Percentiles rank a stretch among this genome's conserved stretches.
Conservation (phyloP, 2,888 invertebrate species). For the Caradrina clavipalpis region DNA sequence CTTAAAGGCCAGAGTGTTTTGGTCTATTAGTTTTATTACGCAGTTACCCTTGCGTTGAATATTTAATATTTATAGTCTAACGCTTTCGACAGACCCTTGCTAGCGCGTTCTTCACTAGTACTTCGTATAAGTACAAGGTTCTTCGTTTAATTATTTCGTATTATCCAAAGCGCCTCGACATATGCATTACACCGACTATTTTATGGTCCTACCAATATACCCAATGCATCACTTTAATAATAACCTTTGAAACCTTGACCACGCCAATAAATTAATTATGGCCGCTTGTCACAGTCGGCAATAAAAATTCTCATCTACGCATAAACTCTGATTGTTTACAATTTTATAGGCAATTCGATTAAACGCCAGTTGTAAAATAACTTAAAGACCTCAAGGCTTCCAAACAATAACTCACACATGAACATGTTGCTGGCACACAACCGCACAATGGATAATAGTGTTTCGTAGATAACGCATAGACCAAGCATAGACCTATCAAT, state of each 20-base stretch:
- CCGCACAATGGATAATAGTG: slow-evolving; percentile 72
- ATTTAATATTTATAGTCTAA: slow-evolving; percentile 75
- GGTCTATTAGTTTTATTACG: slow-evolving; percentile 87
- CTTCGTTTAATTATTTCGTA: slow-evolving; percentile 53
- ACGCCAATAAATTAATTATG: slow-evolving; percentile 81
- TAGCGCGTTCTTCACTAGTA: slow-evolving; percentile 65
- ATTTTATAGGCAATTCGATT: slow-evolving; percentile 85
- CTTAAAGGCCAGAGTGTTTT: slow-evolving; percentile 83
- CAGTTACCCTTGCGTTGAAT: slow-evolving; percentile 85
- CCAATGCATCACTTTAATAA: slow-evolving; percentile 62
- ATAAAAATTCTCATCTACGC: slow-evolving; percentile 80
- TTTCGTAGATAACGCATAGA: slow-evolving; percentile 80
- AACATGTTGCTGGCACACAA: slow-evolving; percentile 67
- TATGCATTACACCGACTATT: slow-evolving; percentile 50
- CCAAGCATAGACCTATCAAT: slow-evolving; percentile 84
- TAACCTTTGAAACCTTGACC: slow-evolving; percentile 79
- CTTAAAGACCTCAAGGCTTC: slow-evolving; percentile 79
- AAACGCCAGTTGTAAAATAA: slow-evolving; percentile 84
- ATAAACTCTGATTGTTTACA: slow-evolving; percentile 83
- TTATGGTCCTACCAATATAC: slow-evolving; percentile 48
- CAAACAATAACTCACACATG: slow-evolving; percentile 76
- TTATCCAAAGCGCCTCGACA: slow-evolving; percentile 48
- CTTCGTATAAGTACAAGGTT: slow-evolving; percentile 62
- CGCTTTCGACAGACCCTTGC: slow-evolving; percentile 80
- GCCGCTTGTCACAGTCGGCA: slow-evolving; percentile 73